These are phyloP conservation scores for Frankliniella fusca DNA, from an alignment of 2,888 invertebrate genomes.

Conservation along the genomic window DNA sequence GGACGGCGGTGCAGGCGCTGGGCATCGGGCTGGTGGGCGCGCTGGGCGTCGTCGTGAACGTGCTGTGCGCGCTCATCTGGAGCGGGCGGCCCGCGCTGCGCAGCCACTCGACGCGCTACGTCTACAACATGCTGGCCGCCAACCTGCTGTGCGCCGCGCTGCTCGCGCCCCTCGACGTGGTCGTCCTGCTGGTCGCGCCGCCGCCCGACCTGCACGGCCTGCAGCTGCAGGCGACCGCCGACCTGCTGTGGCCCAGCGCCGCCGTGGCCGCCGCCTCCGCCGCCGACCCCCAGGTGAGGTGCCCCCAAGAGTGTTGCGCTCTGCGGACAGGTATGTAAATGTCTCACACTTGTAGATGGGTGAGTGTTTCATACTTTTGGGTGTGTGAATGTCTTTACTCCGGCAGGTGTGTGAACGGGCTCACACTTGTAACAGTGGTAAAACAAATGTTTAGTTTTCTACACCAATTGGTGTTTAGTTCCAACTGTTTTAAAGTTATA, in stretches of 20 bases:
- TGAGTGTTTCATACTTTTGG: too few relatives aligned
- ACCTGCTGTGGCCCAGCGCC: not conserved
- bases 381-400: too few relatives aligned
- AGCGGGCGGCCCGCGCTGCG: slow-evolving; percentile 17
- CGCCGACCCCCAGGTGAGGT: not conserved
- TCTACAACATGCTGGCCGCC: slow-evolving; percentile 23
- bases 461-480: too few relatives aligned
- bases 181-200: not conserved
- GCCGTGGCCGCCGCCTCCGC: slow-evolving; percentile 2
- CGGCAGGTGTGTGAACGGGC: too few relatives aligned
- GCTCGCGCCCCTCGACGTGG: not conserved
- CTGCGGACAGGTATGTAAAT: too few relatives aligned
- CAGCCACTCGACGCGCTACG: slow-evolving; percentile 21
- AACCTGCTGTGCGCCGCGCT: slow-evolving; percentile 10
- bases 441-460: too few relatives aligned
- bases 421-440: too few relatives aligned
- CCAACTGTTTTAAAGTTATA: too few relatives aligned
- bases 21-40: not conserved
- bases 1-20: not conserved
- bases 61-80: slow-evolving; percentile 21
- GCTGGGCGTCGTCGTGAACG: not conserved
- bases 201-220: not conserved
- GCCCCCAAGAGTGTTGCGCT: too few relatives aligned
- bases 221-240: not conserved
- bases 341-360: too few relatives aligned